Conservation (phyloP, 2,797 vertebrate genomes). For the Aeoliscus strigatus region DNA sequence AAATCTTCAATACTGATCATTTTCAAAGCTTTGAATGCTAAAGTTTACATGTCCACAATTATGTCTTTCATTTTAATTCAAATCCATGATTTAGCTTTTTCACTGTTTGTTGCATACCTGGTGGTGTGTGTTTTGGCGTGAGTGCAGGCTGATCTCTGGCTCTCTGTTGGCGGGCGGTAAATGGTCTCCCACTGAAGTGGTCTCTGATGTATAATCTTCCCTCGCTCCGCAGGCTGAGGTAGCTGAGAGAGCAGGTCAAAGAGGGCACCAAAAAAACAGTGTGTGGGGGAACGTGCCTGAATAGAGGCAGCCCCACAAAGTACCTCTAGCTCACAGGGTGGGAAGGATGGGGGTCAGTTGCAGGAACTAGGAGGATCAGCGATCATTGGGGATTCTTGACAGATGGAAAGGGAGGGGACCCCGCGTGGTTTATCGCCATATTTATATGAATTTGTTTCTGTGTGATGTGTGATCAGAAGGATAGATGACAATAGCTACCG, state of each 20-base stretch:
- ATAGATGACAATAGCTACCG: too few relatives aligned
- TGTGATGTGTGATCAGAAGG: too few relatives aligned
- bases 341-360: slow-evolving; percentile 36
- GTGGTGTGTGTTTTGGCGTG: slow-evolving; percentile 22
- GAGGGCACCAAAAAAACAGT: slow-evolving; percentile 58
- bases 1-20: too few relatives aligned
- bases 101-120: too few relatives aligned
- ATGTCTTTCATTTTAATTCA: slow-evolving; percentile 4
- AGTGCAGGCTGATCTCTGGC: slow-evolving; percentile 57
- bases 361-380: slow-evolving; percentile 13
- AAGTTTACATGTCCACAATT: too few relatives aligned
- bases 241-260: slow-evolving; percentile 63
- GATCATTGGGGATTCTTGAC: slow-evolving; percentile 34
- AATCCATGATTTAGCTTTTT: too few relatives aligned
- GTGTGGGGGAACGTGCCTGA: slow-evolving; percentile 66
- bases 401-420: slow-evolving; percentile 41
- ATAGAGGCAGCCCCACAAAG: slow-evolving; percentile 53
- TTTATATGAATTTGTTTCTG: slow-evolving; percentile 16
- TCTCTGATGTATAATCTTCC: slow-evolving; percentile 71
- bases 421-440: slow-evolving; percentile 50
- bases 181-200: slow-evolving; percentile 61
- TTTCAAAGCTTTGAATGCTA: too few relatives aligned
- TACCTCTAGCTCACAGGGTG: slow-evolving; percentile 48
- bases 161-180: slow-evolving; percentile 62
- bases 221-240: slow-evolving; percentile 55